Base-by-base conservation (phyloP, 1,140 invertebrate genomes). In the Zaprionus capensis region DNA sequence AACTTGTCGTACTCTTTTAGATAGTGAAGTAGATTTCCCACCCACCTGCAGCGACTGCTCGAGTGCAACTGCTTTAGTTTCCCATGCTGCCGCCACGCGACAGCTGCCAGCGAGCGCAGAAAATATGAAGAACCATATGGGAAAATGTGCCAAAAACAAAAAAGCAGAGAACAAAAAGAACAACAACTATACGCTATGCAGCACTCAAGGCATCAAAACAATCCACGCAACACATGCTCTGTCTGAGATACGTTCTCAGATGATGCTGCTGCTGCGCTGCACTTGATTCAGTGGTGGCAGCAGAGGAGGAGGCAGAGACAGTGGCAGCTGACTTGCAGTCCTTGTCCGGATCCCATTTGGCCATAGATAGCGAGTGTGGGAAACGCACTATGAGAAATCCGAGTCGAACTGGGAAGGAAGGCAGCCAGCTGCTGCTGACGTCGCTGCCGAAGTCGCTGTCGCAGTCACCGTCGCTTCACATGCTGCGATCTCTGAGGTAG, bases 281-380 rank as follows among this genome's bases (percentile, higher is more conserved):
- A 82, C 80, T 82, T 87, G 82, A 86, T 82, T 55, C 44, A 71
- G 58, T 3, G 41, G 41, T 17, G 41, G 9, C 41, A 14, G 64
- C 44, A 71, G 64, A 44, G 41, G 58, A 2, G n/a, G 41, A 4
- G 49, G 73, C 41, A 15, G 36, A 4, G 36, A 7, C 36, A 38
- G 62, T 53, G 63, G 81, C 82, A 84, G 82, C 82, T 84, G 82
- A 84, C 82, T 84, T 85, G 82, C 82, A 84, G 82, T 86, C 82
- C 82, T 85, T 51, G 66, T 26, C 58, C 64, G 71, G 67, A 69
- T 46, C 41, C 41, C 41, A 46, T 46, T 46, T 46, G n/a, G 68
- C 62, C 65, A 71, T 55, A 78, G 84, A 81, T 85, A 87, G 64
- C 57, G 74, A 73, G 69, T 87, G 83, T 87, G 83, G 83, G 83